phyloP scores from a whole-genome alignment of 1,140 invertebrate genomes.

The Cherax destructor region DNA sequence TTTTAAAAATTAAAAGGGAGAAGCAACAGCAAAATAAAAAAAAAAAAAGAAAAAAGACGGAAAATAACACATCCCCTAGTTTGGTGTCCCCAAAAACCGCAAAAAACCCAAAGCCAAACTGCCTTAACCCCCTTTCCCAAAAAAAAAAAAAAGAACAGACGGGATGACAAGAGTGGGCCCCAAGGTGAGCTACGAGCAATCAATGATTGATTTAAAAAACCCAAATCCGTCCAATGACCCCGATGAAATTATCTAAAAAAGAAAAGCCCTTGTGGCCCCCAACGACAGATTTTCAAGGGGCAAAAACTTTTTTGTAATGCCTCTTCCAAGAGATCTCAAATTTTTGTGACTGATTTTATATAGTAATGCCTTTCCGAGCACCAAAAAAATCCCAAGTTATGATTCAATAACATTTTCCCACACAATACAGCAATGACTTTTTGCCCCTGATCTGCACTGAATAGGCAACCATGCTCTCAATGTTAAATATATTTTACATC shows the following conservation, averaged over 20 bases:
- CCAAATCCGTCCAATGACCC: slow-evolving; percentile 33
- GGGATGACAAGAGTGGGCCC: slow-evolving; percentile 45
- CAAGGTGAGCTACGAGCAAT: slow-evolving; percentile 61
- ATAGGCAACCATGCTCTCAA: not conserved
- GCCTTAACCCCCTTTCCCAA: slow-evolving; percentile 54
- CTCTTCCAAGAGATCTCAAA: slow-evolving; percentile 19
- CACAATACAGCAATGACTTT: not conserved
- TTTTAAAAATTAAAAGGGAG: too few relatives aligned
- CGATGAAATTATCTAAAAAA: slow-evolving; percentile 24
- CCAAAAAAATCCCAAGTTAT: slow-evolving; percentile 3
- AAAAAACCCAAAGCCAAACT: slow-evolving; percentile 55
- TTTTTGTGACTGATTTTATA: not conserved
- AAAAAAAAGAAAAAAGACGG: slow-evolving; percentile 26
- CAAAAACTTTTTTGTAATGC: slow-evolving; percentile 16
- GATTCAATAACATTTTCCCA: not conserved
- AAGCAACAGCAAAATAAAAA: not conserved
- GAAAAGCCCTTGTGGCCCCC: slow-evolving; percentile 40
- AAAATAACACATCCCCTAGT: slow-evolving; percentile 55
- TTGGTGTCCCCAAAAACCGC: slow-evolving; percentile 59
- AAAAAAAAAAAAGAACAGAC: slow-evolving; percentile 37
- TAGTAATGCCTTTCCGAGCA: slow-evolving; percentile 17
- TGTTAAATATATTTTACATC: not conserved
- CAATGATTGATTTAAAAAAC: slow-evolving; percentile 33
- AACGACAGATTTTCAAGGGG: slow-evolving; percentile 42
- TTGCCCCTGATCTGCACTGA: not conserved